phyloP scores from a whole-genome alignment of 92 coral and sea anemone genomes.

The Muricea muricata region DNA sequence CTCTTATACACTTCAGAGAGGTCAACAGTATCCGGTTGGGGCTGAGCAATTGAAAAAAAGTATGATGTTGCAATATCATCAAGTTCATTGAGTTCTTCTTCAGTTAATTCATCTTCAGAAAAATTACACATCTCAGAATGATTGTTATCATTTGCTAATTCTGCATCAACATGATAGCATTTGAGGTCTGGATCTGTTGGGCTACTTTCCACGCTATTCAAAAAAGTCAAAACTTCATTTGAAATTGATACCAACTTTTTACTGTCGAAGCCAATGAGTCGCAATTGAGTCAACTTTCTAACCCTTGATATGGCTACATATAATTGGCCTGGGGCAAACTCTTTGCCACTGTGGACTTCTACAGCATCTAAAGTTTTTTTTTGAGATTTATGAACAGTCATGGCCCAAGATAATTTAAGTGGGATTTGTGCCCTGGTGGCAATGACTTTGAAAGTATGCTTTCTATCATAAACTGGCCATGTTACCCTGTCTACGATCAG shows the following conservation, averaged over 20 bases:
- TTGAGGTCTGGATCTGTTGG: background rate
- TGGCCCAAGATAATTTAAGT: constrained; percentile 18
- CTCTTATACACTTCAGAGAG: background rate
- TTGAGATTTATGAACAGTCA: constrained; percentile 35
- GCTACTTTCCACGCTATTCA: background rate
- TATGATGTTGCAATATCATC: constrained; percentile 22
- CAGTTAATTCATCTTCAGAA: constrained; percentile 20
- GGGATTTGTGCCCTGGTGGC: constrained; percentile 49
- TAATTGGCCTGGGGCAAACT: constrained; percentile 48
- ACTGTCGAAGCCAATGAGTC: constrained; percentile 19
- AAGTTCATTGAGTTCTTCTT: constrained; percentile 13
- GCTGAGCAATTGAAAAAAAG: background rate
- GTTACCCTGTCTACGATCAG: background rate
- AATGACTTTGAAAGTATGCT: constrained; percentile 2
- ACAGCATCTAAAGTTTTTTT: constrained; percentile 42
- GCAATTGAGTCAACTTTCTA: constrained; percentile 1
- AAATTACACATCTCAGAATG: background rate
- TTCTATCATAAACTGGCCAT: constrained; percentile 39
- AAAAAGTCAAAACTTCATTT: background rate
- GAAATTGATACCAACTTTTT: constrained; percentile 1
- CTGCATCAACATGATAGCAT: background rate
- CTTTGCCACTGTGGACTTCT: constrained; percentile 31
- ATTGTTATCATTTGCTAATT: background rate
- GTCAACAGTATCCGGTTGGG: background rate
- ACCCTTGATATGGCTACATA: constrained; percentile 50